Evolutionary conservation across 2,888 invertebrate species (phyloP), one percentile per base, ranked within the genome.

Genomic region (Hemaris fuciformis): DNA sequence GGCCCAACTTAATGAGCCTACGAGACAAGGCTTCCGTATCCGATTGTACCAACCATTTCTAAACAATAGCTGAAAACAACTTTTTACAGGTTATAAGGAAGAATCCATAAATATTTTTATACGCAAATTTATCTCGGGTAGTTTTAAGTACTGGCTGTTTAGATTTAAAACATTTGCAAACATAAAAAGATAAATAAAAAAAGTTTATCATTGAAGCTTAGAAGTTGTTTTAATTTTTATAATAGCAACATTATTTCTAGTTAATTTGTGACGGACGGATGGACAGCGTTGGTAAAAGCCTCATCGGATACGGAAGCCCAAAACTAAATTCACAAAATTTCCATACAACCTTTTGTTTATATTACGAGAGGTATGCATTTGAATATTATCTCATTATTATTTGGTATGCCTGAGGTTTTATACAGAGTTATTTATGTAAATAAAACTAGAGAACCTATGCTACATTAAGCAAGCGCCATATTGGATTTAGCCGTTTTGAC

Each of bases 331-430:
- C 64, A 64, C 63, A 65, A 66, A 63, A 60, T 65, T 65, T 62
- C n/a, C 57, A 61, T 65, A 72, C 68, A 72, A 69, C 70, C 69
- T 64, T 66, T 58, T 38, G 2, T 20, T 53, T 53, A 48, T 4
- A 27, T 20, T 43, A 27, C 43, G 20, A 60, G 23, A 60, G 22
- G 48, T 60, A 53, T 38, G 46, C 34, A 23, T 15, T 48, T 20
- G 53, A 60, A 41, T 27, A 53, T 57, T 59, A 60, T 60, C 65
- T 61, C 56, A 41, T 59, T 57, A 74, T 71, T 88, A 87, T 90
- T 90, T 91, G 91, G 89, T 89, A 88, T 87, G 80, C 74, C 76
- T 87, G 89, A 91, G 88, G 89, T 88, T 88, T 87, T 91, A 90
- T 89, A 91, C 89, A 90, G 89, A 90, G 89, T 89, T 89, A 89